A percentile compares a stretch with the other conserved stretches of the same genome.
phyloP scores from a whole-genome alignment of 1,140 invertebrate genomes.

The Hermetia illucens region DNA sequence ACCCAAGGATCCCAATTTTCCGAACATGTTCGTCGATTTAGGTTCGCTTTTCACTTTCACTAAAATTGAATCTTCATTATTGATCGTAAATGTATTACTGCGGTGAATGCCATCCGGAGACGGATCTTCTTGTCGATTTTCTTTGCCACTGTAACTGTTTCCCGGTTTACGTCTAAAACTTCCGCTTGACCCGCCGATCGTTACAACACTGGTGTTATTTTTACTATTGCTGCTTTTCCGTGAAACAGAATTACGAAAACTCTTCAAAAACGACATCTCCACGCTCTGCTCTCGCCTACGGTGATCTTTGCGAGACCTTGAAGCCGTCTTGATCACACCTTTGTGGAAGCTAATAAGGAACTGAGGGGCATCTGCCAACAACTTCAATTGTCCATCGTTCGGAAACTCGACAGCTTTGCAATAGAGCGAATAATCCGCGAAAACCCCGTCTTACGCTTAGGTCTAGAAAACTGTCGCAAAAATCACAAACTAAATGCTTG shows the following conservation, averaged over 20 bases:
- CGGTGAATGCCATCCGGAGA: not conserved
- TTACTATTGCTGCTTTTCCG: not conserved
- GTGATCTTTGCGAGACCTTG: too few relatives aligned
- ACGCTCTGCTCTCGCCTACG: too few relatives aligned
- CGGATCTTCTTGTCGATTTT: not conserved
- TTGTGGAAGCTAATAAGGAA: too few relatives aligned
- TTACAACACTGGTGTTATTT: not conserved
- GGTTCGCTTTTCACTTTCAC: not conserved
- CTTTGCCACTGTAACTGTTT: not conserved
- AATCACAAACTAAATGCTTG: too few relatives aligned
- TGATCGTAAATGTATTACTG: not conserved
- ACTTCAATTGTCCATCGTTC: too few relatives aligned
- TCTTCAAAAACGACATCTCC: not conserved
- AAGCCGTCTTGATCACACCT: too few relatives aligned
- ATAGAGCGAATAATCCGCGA: too few relatives aligned
- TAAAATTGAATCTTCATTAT: not conserved
- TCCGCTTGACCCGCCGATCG: not conserved
- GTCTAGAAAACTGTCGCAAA: too few relatives aligned
- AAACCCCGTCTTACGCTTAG: too few relatives aligned
- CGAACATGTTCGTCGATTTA: not conserved
- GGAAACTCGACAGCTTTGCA: too few relatives aligned
- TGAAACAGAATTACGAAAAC: not conserved
- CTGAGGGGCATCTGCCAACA: too few relatives aligned
- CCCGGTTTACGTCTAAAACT: not conserved
- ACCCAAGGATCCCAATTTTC: not conserved